phyloP scores from a whole-genome alignment of 1,140 invertebrate genomes.

The Eufriesea mexicana region DNA sequence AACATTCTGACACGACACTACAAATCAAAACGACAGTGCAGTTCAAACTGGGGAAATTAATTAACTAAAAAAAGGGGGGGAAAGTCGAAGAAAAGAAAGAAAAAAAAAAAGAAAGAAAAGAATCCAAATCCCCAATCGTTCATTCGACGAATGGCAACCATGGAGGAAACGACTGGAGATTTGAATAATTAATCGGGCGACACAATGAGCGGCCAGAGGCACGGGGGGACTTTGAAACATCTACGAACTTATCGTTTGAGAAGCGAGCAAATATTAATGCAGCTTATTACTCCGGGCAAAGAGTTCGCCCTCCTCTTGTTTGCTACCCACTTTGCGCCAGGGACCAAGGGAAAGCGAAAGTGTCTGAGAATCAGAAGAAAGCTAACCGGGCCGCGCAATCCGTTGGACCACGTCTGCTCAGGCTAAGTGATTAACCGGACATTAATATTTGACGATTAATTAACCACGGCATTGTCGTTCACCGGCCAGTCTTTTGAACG shows the following conservation, averaged over 20 bases:
- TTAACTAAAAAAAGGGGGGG: too few relatives aligned
- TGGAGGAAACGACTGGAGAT: constrained; percentile 1
- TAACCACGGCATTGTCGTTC: constrained; percentile 11
- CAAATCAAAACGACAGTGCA: background rate
- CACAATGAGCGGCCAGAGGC: constrained; percentile 45
- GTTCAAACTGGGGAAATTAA: background rate
- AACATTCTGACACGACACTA: background rate
- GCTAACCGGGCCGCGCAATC: constrained; percentile 16
- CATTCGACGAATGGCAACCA: constrained; percentile 5
- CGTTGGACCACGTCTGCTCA: background rate
- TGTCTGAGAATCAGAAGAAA: constrained; percentile 50
- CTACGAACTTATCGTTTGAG: constrained; percentile 62
- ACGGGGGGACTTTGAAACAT: constrained; percentile 27
- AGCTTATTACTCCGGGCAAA: constrained; percentile 67
- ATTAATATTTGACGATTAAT: constrained; percentile 45
- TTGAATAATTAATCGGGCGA: constrained; percentile 47
- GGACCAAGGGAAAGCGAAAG: constrained; percentile 44
- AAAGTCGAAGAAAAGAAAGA: too few relatives aligned
- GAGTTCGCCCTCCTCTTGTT: constrained; percentile 49
- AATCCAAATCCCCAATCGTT: background rate
- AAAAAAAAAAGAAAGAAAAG: background rate
- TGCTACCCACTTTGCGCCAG: constrained; percentile 50
- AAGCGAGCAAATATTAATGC: constrained; percentile 67
- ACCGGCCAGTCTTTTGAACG: background rate
- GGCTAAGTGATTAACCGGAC: constrained; percentile 35